These are phyloP conservation scores for Plodia interpunctella DNA, from an alignment of 1,140 invertebrate species.

Conservation along the genomic window DNA sequence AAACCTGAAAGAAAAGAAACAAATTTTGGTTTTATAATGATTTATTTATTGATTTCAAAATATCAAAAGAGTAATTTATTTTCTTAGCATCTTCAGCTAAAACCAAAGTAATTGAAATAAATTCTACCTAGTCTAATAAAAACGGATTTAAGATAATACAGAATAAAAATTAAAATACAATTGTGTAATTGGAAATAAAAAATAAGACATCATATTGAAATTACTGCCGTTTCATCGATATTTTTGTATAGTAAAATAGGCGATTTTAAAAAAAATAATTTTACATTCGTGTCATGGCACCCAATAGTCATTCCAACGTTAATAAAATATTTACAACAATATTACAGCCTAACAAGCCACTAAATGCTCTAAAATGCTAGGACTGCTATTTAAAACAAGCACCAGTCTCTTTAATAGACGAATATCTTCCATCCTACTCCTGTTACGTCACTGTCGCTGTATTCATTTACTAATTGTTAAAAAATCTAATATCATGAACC, in stretches of 20 bases:
- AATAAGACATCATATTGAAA: slow-evolving; percentile 9
- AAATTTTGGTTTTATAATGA: slow-evolving; percentile 17
- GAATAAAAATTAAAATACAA: too few relatives aligned
- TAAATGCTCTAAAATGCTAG: slow-evolving; percentile 73
- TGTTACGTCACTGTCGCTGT: slow-evolving; percentile 6
- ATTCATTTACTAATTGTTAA: too few relatives aligned
- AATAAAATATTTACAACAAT: slow-evolving; percentile 48
- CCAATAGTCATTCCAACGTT: slow-evolving; percentile 34
- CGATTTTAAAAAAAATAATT: slow-evolving; percentile 1
- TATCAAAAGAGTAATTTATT: slow-evolving; percentile 17
- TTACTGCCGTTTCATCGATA: slow-evolving; percentile 14
- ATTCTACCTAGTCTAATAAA: slow-evolving; percentile 25
- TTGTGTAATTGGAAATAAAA: background rate
- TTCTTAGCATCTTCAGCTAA: slow-evolving; percentile 17
- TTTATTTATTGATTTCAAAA: slow-evolving; percentile 24
- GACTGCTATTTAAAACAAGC: slow-evolving; percentile 48
- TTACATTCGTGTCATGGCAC: slow-evolving; percentile 45
- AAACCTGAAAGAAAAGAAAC: too few relatives aligned
- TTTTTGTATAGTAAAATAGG: slow-evolving; percentile 12
- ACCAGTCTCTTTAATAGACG: slow-evolving; percentile 31
- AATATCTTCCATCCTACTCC: background rate
- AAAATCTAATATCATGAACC: too few relatives aligned
- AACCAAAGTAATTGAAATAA: slow-evolving; percentile 23
- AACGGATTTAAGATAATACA: slow-evolving; percentile 9
- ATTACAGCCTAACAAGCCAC: slow-evolving; percentile 35